phyloP scores from a whole-genome alignment of 1,140 invertebrate genomes.

The Cherax quadricarinatus region DNA sequence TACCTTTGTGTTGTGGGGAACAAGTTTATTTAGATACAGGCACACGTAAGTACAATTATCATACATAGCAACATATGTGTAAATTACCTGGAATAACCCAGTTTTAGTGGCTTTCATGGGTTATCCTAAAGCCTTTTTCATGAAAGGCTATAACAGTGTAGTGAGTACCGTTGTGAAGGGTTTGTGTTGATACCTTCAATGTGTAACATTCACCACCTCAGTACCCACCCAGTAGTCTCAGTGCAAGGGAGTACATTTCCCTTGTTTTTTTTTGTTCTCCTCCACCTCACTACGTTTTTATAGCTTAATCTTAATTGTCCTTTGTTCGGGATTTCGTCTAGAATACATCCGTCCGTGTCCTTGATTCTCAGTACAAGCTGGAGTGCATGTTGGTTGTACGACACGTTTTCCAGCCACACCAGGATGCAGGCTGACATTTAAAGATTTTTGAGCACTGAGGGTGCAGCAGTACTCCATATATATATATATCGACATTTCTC shows the following conservation, averaged over 20 bases:
- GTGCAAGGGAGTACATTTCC: background rate
- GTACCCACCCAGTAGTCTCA: background rate
- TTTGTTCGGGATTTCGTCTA: background rate
- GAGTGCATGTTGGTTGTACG: background rate
- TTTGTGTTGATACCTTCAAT: no score
- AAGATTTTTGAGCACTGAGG: background rate
- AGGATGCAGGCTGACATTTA: background rate
- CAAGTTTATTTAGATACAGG: no score
- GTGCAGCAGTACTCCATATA: background rate
- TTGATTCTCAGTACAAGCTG: background rate
- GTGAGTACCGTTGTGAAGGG: no score
- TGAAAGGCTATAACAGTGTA: no score
- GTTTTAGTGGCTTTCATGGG: no score
- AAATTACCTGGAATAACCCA: no score
- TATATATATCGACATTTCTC: background rate
- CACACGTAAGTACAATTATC: no score
- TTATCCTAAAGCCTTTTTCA: no score
- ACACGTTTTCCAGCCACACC: conserved; percentile 2
- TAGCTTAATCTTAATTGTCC: background rate
- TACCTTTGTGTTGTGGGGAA: no score
- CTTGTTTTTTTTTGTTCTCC: background rate
- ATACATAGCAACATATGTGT: no score
- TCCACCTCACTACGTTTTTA: background rate
- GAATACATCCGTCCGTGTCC: background rate
- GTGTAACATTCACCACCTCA: background rate